These are phyloP conservation scores for Phragmatobia fuliginosa DNA, from an alignment of 2,888 invertebrate species.

Conservation along the genomic window DNA sequence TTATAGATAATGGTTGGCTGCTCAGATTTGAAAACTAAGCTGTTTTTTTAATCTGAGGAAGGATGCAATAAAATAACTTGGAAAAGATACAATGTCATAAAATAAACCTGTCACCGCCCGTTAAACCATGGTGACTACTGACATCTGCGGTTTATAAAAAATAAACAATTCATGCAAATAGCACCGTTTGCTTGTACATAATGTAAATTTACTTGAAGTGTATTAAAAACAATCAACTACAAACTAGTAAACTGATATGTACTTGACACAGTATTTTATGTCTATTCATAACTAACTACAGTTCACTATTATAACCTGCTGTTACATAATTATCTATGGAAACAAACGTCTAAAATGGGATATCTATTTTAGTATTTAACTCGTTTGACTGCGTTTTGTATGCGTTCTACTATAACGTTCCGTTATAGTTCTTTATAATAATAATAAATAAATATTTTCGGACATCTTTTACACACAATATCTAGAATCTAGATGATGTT, in stretches of 20 bases:
- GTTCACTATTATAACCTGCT: conserved; percentile 46
- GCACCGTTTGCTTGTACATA: neutral
- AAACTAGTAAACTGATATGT: conserved; percentile 31
- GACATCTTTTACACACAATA: no score
- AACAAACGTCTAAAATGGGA: conserved; percentile 31
- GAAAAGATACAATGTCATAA: conserved; percentile 1
- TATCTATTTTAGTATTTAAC: conserved; percentile 40
- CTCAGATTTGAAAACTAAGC: no score
- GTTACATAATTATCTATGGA: conserved; percentile 42
- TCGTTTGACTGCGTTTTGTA: conserved; percentile 12
- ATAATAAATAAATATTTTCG: no score
- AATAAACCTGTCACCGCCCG: neutral
- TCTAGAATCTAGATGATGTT: no score
- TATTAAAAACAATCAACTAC: neutral
- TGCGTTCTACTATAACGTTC: neutral
- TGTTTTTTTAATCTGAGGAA: no score
- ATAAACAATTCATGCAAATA: neutral
- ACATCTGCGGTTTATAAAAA: neutral
- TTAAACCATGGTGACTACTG: neutral
- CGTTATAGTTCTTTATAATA: no score
- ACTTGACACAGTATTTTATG: conserved; percentile 56
- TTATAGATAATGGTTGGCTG: conserved; percentile 5
- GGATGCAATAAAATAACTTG: conserved; percentile 9
- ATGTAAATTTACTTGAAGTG: neutral
- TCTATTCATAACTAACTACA: conserved; percentile 35